These are phyloP conservation scores for Hypanus sabinus DNA, from an alignment of 2,113 vertebrate species.

Conservation along the genomic window DNA sequence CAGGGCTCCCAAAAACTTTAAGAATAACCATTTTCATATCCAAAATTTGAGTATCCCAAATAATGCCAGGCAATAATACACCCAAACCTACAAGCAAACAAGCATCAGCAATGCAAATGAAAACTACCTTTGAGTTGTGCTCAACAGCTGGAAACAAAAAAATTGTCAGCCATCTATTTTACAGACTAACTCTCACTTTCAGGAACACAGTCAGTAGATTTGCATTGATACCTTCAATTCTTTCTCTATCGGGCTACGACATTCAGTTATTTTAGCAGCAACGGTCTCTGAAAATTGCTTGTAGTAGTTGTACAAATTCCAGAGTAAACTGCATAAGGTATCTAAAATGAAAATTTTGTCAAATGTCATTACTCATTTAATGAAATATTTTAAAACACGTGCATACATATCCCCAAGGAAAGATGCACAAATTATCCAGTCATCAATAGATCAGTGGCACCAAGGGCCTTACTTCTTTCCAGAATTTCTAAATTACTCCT, in stretches of 20 bases:
- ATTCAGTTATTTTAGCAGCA: slow-evolving; percentile 68
- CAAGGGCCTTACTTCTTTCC: neutral
- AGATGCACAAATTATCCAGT: neutral
- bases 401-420: neutral
- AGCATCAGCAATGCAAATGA: neutral
- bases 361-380: neutral
- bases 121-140: neutral
- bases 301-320: slow-evolving; percentile 91
- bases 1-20: too few species aligned
- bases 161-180: neutral
- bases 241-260: slow-evolving; percentile 85
- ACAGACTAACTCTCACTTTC: neutral
- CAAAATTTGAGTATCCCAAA: too few species aligned
- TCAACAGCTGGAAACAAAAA: neutral
- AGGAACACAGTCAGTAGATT: neutral
- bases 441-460: neutral
- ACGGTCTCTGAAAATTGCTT: slow-evolving; percentile 76
- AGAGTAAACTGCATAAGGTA: slow-evolving; percentile 74
- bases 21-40: too few species aligned
- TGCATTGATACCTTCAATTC: slow-evolving; percentile 75
- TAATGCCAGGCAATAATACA: neutral
- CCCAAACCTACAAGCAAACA: neutral
- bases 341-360: slow-evolving; percentile 54
- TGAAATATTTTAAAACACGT: neutral
- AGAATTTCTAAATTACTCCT: too few species aligned